Conservation (phyloP, 1,140 invertebrate genomes). For the Sarcophaga peregrina region DNA sequence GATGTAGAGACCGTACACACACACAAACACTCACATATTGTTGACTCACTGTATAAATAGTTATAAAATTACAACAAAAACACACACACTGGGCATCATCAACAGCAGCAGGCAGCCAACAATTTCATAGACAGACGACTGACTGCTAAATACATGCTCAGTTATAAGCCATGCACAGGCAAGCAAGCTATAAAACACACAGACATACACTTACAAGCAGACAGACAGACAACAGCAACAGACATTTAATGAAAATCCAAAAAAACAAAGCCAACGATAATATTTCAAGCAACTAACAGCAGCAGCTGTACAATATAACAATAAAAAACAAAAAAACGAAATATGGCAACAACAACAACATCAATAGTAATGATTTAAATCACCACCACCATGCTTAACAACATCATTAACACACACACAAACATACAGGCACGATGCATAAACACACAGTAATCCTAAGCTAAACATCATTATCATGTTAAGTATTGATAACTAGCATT, state of each 20-base stretch:
- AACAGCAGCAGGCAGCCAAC: slow-evolving; percentile 27
- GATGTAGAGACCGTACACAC: slow-evolving; percentile 2
- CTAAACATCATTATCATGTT: no score
- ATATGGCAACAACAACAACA: neutral
- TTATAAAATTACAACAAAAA: slow-evolving; percentile 14
- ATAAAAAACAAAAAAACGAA: neutral
- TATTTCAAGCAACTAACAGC: slow-evolving; percentile 15
- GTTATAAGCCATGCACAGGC: neutral
- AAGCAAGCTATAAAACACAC: neutral
- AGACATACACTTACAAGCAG: neutral
- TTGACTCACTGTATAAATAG: neutral
- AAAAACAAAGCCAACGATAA: slow-evolving; percentile 9
- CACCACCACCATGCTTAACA: neutral
- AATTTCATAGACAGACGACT: neutral
- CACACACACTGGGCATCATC: slow-evolving; percentile 7
- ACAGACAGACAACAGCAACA: slow-evolving; percentile 25
- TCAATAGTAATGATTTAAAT: neutral
- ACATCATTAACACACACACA: no score
- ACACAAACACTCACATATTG: neutral
- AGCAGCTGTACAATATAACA: neutral
- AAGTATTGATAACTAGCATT: neutral
- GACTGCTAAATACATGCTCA: neutral
- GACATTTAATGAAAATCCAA: slow-evolving; percentile 9
- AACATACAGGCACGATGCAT: no score
- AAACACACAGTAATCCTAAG: no score